A percentile compares a stretch with the other conserved stretches of the same genome.
Conservation (phyloP, 2,113 vertebrate species). For the Sylvilagus bachmani region DNA sequence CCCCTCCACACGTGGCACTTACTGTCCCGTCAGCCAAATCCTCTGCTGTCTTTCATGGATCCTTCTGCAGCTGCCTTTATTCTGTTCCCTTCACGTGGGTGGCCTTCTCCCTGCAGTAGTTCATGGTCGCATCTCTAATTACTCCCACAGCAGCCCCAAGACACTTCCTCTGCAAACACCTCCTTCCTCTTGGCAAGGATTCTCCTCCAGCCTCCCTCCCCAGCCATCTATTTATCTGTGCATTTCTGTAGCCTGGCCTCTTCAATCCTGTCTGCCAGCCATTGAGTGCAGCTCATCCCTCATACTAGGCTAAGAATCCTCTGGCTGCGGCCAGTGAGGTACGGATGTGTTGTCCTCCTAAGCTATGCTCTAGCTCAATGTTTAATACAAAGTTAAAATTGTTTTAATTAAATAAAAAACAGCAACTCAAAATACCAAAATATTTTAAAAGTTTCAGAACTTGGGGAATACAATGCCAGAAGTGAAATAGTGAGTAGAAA, state of each 20-base stretch:
- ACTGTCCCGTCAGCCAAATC: not conserved
- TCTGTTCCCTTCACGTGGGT: rapidly evolving
- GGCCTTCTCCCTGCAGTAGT: not conserved
- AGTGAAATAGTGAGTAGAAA: not conserved
- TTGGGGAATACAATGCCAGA: not conserved
- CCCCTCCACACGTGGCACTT: not conserved
- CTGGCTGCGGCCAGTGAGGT: not conserved
- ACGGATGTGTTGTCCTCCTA: not conserved
- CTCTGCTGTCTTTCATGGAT: not conserved
- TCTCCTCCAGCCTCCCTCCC: not conserved
- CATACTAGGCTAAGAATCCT: not conserved
- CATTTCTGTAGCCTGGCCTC: rapidly evolving
- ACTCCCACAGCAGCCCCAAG: not conserved
- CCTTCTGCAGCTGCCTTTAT: not conserved
- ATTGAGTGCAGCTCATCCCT: not conserved
- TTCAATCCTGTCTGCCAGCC: not conserved
- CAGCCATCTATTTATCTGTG: not conserved
- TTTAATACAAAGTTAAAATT: not conserved
- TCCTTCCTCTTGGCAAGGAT: not conserved
- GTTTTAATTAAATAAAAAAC: not conserved
- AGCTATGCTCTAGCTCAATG: not conserved
- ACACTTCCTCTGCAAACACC: not conserved
- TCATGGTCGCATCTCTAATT: not conserved
- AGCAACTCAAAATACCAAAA: not conserved
- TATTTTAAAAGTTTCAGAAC: conserved; percentile 1